Base-by-base conservation (phyloP, 2,797 vertebrate species). In the Syngnathus rostellatus region DNA sequence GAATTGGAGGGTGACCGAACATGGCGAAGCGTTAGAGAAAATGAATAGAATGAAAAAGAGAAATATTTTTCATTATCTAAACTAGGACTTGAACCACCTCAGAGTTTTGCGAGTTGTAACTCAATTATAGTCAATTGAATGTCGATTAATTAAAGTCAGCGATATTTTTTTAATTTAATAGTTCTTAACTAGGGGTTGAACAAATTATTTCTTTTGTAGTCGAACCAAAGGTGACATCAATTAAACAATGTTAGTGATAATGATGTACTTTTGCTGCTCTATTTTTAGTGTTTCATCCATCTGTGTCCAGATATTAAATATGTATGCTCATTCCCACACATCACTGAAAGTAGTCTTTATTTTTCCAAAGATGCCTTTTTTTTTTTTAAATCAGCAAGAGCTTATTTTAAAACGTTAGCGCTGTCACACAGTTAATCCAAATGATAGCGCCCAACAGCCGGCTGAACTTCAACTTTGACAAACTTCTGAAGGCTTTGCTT, bases 331-430 rank as follows among this genome's bases (percentile, higher is more conserved):
- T 39, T 59, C 40, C 37, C 19, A 21, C n/a, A 54, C 10, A 9
- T 25, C 5, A 14, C 55, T 57, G 14, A 37, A 57, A 37, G 55
- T 57, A 6, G 25, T 57, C 14, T 53, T n/a, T 63, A 61, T 67
- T 61, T 73, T 68, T 60, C 2, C 17, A 17, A 14, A 16, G 25
- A 25, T 51, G 19, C 19, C 7, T 6, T 40, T 17, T 11, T 63
- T 63, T 63, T 61, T 61, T 71, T 73, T 77, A 75, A 81, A 83
- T 85, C 77, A 80, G 81, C 78, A 72, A 66, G 65, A 77, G 81
- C 83, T 86, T 87, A 86, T 78, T 83, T 62, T 81, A 82, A 81
- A 76, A 66, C n/a, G 58, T 66, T 70, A 69, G 66, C 68, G 74
- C 78, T 84, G 79, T 78, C 79, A 70, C 71, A 78, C 73, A 70